A percentile compares a stretch with the other conserved stretches of the same genome.
Evolutionary conservation across 2,113 vertebrate species (phyloP).

Genomic region (Sinocyclocheilus grahami): DNA sequence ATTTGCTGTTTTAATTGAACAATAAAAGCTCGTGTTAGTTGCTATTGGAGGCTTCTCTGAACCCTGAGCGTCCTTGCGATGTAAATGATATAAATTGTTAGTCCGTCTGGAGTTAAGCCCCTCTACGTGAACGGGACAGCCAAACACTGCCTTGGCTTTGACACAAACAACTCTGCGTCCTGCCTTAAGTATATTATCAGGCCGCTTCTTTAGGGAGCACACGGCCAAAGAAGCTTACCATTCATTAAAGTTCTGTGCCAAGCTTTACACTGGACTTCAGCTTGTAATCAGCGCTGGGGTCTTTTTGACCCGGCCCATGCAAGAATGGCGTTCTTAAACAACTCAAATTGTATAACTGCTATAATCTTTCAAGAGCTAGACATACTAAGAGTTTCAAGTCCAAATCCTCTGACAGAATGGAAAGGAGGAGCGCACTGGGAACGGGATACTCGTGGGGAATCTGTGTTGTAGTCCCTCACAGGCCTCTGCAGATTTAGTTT

Average conservation of each 20-base stretch:
- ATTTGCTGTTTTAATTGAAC: not conserved
- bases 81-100: conserved; percentile 75
- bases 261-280: conserved; percentile 93
- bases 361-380: conserved; percentile 97
- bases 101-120: conserved; percentile 85
- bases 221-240: conserved; percentile 99
- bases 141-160: conserved; percentile 82
- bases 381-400: conserved; percentile 94
- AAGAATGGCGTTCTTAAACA: conserved; percentile 96
- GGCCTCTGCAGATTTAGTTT: not conserved
- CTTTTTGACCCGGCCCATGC: conserved; percentile 93
- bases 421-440: conserved; percentile 3
- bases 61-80: not conserved
- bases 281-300: conserved; percentile 92
- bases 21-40: not conserved
- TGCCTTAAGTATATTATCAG: conserved; percentile 98
- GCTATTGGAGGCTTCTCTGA: not conserved
- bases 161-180: conserved; percentile 89
- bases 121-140: conserved; percentile 88
- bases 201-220: conserved; percentile 95
- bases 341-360: conserved; percentile 99
- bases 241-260: conserved; percentile 99
- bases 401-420: conserved; percentile 39
- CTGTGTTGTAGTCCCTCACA: not conserved
- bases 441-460: conserved; percentile 17